phyloP scores from a whole-genome alignment of 1,140 invertebrate genomes.

The Apis cerana region DNA sequence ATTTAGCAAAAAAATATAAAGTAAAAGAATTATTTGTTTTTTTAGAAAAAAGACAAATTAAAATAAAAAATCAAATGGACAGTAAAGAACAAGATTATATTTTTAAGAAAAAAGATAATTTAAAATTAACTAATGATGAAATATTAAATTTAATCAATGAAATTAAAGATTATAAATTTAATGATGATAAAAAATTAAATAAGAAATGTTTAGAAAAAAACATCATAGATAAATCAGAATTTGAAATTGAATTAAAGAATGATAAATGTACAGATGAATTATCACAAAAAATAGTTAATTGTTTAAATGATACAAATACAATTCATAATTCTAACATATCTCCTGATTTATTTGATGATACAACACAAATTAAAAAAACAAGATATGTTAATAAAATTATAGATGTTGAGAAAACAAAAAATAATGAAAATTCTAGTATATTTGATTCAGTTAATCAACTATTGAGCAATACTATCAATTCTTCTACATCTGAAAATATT shows the following conservation, averaged over 20 bases:
- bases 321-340: slow-evolving; percentile 27
- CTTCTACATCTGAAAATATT: neutral
- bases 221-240: neutral
- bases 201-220: neutral
- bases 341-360: slow-evolving; percentile 63
- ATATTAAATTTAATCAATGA: neutral
- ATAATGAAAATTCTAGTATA: slow-evolving; percentile 32
- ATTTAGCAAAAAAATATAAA: slow-evolving; percentile 70
- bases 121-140: slow-evolving; percentile 7
- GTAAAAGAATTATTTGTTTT: slow-evolving; percentile 68
- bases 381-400: neutral
- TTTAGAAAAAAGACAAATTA: slow-evolving; percentile 55
- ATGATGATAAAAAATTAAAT: neutral
- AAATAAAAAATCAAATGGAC: slow-evolving; percentile 5
- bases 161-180: neutral
- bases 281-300: neutral
- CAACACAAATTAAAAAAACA: neutral
- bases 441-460: neutral
- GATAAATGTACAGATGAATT: neutral
- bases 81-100: neutral
- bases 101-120: neutral
- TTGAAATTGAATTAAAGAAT: neutral
- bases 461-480: neutral
- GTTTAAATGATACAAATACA: neutral
- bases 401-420: neutral